phyloP scores from a whole-genome alignment of 2,888 invertebrate species.

The Ormyrus pomaceus region DNA sequence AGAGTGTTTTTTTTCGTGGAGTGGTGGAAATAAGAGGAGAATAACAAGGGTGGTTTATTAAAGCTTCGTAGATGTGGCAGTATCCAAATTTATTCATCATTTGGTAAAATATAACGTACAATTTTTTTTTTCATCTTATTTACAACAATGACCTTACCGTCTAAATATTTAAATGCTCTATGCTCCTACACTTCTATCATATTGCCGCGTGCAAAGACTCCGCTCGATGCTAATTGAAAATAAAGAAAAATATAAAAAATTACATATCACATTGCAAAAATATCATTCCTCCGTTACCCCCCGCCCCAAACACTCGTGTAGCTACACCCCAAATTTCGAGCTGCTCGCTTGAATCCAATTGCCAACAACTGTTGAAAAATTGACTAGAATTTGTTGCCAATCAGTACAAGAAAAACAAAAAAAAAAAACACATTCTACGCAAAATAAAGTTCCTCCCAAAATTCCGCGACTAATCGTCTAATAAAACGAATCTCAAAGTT shows the following conservation, averaged over 20 bases:
- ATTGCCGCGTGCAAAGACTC: no score
- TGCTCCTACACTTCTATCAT: background rate
- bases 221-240: background rate
- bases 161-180: no score
- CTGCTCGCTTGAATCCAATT: background rate
- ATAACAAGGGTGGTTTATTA: no score
- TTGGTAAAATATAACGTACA: conserved; percentile 30
- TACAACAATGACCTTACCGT: conserved; percentile 11
- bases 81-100: conserved; percentile 29
- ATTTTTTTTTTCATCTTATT: conserved; percentile 31
- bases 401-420: conserved; percentile 1
- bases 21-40: no score
- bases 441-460: no score
- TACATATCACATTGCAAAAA: conserved; percentile 38
- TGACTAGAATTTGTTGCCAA: conserved; percentile 56
- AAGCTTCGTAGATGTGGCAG: background rate
- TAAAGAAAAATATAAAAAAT: conserved; percentile 17
- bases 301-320: background rate
- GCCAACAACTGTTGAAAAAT: conserved; percentile 30
- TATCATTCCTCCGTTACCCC: conserved; percentile 6
- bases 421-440: no score
- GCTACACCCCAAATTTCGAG: conserved; percentile 7
- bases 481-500: no score
- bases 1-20: no score
- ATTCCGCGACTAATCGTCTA: no score